A percentile compares a stretch with the other conserved stretches of the same genome.
phyloP scores from a whole-genome alignment of 2,888 invertebrate genomes.

The Volucella inanis region DNA sequence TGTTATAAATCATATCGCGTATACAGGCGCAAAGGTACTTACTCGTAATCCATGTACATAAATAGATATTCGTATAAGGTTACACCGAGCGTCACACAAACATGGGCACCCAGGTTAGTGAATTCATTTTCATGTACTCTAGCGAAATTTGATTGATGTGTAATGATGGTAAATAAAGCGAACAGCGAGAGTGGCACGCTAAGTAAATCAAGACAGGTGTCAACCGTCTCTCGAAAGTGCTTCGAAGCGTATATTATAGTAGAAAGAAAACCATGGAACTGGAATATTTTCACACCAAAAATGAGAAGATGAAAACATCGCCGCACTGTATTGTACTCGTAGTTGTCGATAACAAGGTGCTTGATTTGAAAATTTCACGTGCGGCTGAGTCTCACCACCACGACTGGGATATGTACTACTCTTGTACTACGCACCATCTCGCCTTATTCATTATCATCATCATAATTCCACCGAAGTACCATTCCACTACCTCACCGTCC shows the following conservation, averaged over 20 bases:
- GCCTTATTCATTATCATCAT: slow-evolving; percentile 3
- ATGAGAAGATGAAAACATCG: slow-evolving; percentile 30
- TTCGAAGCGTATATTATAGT: background rate
- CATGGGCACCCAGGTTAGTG: slow-evolving; percentile 24
- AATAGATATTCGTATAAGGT: too few relatives aligned
- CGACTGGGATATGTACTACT: background rate
- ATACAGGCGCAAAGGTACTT: background rate
- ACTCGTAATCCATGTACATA: too few relatives aligned
- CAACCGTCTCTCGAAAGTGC: slow-evolving; percentile 35
- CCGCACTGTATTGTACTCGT: too few relatives aligned
- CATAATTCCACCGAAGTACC: background rate
- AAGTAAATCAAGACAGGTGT: slow-evolving; percentile 51
- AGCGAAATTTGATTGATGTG: slow-evolving; percentile 68
- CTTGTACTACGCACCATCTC: background rate
- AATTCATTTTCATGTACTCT: slow-evolving; percentile 55
- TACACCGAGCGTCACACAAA: background rate
- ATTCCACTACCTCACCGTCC: too few relatives aligned
- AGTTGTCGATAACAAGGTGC: slow-evolving; percentile 14
- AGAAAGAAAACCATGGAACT: background rate
- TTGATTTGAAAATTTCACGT: slow-evolving; percentile 21
- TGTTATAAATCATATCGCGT: slow-evolving; percentile 29
- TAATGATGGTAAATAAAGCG: slow-evolving; percentile 44
- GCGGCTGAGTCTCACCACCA: background rate
- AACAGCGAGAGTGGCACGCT: slow-evolving; percentile 37
- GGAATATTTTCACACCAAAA: slow-evolving; percentile 20